These are phyloP conservation scores for Catonia carolina DNA, from an alignment of 2,888 invertebrate species.

Conservation along the genomic window DNA sequence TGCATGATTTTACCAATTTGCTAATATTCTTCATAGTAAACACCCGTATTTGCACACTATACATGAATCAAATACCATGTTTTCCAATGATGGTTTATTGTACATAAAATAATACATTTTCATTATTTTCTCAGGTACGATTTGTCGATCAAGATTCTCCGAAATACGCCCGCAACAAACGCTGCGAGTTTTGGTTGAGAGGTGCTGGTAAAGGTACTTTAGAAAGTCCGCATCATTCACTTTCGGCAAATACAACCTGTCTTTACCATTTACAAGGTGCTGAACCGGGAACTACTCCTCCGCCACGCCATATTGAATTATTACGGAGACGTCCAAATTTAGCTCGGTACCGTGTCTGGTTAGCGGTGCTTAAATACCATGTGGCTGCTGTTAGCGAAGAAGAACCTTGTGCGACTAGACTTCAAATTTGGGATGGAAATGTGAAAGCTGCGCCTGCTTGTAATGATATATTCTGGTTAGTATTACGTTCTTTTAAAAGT, in stretches of 20 bases:
- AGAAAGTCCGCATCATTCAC: constrained; percentile 76
- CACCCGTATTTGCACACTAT: too few relatives aligned
- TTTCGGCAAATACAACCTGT: constrained; percentile 84
- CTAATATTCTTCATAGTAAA: too few relatives aligned
- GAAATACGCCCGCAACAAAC: constrained; percentile 76
- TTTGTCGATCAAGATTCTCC: constrained; percentile 79
- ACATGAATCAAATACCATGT: too few relatives aligned
- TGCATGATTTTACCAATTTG: too few relatives aligned
- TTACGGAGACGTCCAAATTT: constrained; percentile 38
- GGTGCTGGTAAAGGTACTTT: constrained; percentile 72
- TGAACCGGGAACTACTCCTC: constrained; percentile 34
- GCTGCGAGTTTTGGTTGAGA: constrained; percentile 80
- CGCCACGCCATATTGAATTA: constrained; percentile 30
- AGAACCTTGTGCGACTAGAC: constrained; percentile 73
- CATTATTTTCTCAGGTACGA: constrained; percentile 57
- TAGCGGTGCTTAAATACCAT: constrained; percentile 80
- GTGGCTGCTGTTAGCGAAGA: constrained; percentile 62
- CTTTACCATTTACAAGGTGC: constrained; percentile 62
- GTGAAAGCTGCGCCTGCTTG: constrained; percentile 34
- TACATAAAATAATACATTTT: neutral
- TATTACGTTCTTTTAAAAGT: constrained; percentile 30
- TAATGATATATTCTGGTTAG: constrained; percentile 71
- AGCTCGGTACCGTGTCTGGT: constrained; percentile 70
- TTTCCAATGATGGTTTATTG: too few relatives aligned
- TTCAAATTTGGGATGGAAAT: constrained; percentile 79